Evolutionary conservation across 2,113 vertebrate species (phyloP).

Genomic region (Octodon degus): DNA sequence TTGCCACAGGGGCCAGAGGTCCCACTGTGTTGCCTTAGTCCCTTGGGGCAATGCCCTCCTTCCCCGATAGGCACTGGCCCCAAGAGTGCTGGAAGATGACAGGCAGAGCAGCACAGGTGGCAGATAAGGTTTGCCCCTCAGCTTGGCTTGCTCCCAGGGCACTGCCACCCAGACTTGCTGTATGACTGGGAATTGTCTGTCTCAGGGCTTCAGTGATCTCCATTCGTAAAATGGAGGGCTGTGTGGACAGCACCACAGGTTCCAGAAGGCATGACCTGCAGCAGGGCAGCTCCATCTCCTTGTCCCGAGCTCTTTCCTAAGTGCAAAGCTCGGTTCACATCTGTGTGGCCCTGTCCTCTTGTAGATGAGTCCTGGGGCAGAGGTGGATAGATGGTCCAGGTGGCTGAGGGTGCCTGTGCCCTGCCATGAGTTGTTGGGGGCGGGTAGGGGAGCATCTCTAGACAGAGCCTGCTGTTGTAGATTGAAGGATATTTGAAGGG

Average conservation of each 20-base stretch:
- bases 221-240: not conserved
- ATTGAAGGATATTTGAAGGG: not conserved
- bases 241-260: fast-evolving
- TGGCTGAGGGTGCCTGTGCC: fast-evolving
- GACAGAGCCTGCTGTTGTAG: too few relatives aligned
- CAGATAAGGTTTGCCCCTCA: not conserved
- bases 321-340: not conserved
- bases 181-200: not conserved
- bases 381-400: not conserved
- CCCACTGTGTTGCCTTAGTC: not conserved
- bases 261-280: not conserved
- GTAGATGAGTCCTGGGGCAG: not conserved
- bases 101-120: not conserved
- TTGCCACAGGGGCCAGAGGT: constrained; percentile 34
- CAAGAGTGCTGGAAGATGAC: not conserved
- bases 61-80: not conserved
- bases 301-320: not conserved
- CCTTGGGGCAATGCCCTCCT: not conserved
- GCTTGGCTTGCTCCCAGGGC: not conserved
- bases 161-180: not conserved
- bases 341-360: not conserved
- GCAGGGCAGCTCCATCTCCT: not conserved
- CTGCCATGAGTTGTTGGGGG: not conserved
- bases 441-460: not conserved
- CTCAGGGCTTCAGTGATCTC: not conserved